Evolutionary conservation across 2,888 invertebrate genomes (phyloP).

Genomic region (Lordiphosa andalusiaca): DNA sequence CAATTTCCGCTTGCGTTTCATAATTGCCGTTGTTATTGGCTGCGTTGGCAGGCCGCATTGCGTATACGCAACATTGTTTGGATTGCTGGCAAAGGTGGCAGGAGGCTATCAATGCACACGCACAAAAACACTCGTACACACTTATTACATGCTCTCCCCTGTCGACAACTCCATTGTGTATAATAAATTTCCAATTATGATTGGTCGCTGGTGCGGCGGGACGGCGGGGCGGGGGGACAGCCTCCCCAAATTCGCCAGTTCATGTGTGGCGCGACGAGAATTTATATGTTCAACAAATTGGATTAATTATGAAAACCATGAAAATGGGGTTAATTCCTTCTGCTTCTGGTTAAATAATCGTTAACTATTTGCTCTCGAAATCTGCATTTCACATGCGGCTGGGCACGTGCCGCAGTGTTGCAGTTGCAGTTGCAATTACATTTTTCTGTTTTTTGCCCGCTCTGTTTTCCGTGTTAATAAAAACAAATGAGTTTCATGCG

Average conservation of each 20-base stretch:
- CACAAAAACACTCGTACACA: conserved; percentile 27
- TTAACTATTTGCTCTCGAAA: conserved; percentile 29
- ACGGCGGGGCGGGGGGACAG: not conserved
- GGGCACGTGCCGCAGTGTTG: conserved; percentile 19
- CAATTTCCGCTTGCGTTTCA: conserved; percentile 21
- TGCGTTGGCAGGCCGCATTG: conserved; percentile 27
- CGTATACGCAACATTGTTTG: conserved; percentile 33
- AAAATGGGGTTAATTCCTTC: conserved; percentile 72
- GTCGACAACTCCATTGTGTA: conserved; percentile 57
- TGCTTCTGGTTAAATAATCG: conserved; percentile 62
- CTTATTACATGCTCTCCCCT: conserved; percentile 15
- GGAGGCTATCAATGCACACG: conserved; percentile 16
- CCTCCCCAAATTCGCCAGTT: not conserved
- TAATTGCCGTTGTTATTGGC: conserved; percentile 30
- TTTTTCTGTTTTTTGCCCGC: conserved; percentile 45
- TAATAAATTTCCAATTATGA: conserved; percentile 75
- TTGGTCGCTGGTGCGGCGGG: conserved; percentile 18
- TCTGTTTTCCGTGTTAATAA: conserved; percentile 58
- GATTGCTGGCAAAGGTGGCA: not conserved
- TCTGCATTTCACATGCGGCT: conserved; percentile 24
- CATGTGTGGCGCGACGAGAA: conserved; percentile 24
- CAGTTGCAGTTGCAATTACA: conserved; percentile 9
- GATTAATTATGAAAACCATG: conserved; percentile 72
- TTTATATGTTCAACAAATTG: conserved; percentile 66
- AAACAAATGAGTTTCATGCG: conserved; percentile 64